A percentile compares a stretch with the other conserved stretches of the same genome.
Evolutionary conservation across 1,140 invertebrate species (phyloP).

Genomic region (Drosophila bifasciata): DNA sequence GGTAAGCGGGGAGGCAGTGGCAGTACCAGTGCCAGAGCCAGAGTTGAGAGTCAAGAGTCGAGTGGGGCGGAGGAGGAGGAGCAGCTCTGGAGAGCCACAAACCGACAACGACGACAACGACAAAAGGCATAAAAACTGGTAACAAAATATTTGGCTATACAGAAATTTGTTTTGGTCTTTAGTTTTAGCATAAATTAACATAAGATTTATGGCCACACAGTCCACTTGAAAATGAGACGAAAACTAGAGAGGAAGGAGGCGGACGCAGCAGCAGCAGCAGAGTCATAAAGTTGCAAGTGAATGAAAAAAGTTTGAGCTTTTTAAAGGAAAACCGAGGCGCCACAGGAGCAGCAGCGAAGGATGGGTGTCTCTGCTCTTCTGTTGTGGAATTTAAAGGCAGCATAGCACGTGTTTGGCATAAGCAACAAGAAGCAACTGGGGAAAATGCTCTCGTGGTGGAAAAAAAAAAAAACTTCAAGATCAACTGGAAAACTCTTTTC

Average conservation of each 20-base stretch:
- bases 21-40: constrained; percentile 49
- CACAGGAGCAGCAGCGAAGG: too few relatives aligned
- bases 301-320: constrained; percentile 49
- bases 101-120: constrained; percentile 60
- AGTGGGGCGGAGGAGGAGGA: constrained; percentile 18
- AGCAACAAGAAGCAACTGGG: constrained; percentile 7
- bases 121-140: constrained; percentile 81
- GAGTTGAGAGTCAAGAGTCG: constrained; percentile 44
- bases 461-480: constrained; percentile 36
- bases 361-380: constrained; percentile 24
- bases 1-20: constrained; percentile 9
- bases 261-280: too few relatives aligned
- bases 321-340: constrained; percentile 17
- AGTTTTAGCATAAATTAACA: constrained; percentile 81
- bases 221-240: constrained; percentile 75
- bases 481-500: constrained; percentile 37
- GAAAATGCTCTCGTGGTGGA: constrained; percentile 8
- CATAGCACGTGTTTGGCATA: constrained; percentile 57
- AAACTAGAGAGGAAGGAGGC: constrained; percentile 34
- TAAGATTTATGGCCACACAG: constrained; percentile 69
- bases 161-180: constrained; percentile 81
- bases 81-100: constrained; percentile 53
- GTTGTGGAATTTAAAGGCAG: constrained; percentile 38
- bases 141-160: constrained; percentile 77
- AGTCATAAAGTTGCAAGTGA: constrained; percentile 61